A percentile compares a stretch with the other conserved stretches of the same genome.
Evolutionary conservation across 1,140 invertebrate species (phyloP).

Genomic region (Zaprionus africanus): DNA sequence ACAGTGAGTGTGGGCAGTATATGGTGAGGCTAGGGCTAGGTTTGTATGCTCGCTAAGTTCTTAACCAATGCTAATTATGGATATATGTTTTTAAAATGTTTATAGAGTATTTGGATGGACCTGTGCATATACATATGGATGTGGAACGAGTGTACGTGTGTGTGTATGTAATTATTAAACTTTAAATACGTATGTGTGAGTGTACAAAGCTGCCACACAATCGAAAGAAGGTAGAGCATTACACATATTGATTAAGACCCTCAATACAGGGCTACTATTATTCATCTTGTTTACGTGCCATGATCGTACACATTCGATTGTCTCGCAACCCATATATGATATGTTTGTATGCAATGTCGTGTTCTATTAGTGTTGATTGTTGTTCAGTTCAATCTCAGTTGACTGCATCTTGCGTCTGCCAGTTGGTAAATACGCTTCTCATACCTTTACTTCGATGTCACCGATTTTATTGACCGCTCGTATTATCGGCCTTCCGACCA

Average conservation of each 20-base stretch:
- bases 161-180: background rate
- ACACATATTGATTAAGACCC: background rate
- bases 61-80: slow-evolving; percentile 46
- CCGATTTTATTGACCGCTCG: slow-evolving; percentile 98
- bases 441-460: slow-evolving; percentile 99
- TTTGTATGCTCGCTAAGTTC: slow-evolving; percentile 45
- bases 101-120: slow-evolving; percentile 29
- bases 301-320: background rate
- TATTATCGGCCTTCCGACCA: slow-evolving; percentile 99
- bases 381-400: background rate
- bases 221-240: background rate
- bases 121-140: slow-evolving; percentile 37
- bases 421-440: slow-evolving; percentile 74
- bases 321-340: background rate
- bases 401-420: background rate
- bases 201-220: slow-evolving; percentile 4
- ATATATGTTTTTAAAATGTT: slow-evolving; percentile 38
- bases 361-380: slow-evolving; percentile 17
- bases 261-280: background rate
- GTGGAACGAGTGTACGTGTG: slow-evolving; percentile 3
- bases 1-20: slow-evolving; percentile 29
- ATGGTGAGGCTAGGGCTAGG: slow-evolving; percentile 27
- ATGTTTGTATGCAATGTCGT: background rate
- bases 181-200: slow-evolving; percentile 18
- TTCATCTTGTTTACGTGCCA: too few relatives aligned